A percentile compares a stretch with the other conserved stretches of the same genome.
These are phyloP conservation scores for Ceyx cyanopectus DNA, from an alignment of 2,113 vertebrate species.

Conservation along the genomic window DNA sequence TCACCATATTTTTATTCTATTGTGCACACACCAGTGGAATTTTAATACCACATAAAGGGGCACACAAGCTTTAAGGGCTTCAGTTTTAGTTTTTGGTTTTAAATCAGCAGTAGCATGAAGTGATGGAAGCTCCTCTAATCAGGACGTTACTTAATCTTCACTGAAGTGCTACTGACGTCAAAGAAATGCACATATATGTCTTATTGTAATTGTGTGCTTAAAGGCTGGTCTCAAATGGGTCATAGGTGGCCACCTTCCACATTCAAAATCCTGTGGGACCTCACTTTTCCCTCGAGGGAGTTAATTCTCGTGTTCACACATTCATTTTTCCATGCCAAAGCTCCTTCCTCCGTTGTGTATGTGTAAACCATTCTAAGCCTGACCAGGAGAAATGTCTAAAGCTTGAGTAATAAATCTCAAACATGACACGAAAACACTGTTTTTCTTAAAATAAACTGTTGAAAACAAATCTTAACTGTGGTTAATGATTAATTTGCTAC, in stretches of 20 bases:
- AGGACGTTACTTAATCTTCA: not conserved
- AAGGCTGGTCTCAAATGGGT: not conserved
- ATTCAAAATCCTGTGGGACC: not conserved
- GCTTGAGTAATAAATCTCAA: not conserved
- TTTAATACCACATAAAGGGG: not conserved
- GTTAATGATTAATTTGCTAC: constrained; percentile 53
- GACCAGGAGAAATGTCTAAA: not conserved
- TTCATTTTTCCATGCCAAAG: not conserved
- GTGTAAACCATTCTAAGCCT: not conserved
- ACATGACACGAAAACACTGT: not conserved
- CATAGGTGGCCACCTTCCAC: not conserved
- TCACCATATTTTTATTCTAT: not conserved
- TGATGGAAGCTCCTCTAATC: not conserved
- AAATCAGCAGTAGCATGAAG: not conserved
- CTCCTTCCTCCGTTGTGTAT: not conserved
- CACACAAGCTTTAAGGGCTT: not conserved
- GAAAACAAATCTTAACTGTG: not conserved
- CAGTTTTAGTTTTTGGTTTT: not conserved
- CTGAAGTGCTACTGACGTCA: not conserved
- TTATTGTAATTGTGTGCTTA: not conserved
- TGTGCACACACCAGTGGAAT: not conserved
- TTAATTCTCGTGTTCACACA: not conserved
- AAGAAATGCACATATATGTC: not conserved
- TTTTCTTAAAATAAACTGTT: constrained; percentile 15
- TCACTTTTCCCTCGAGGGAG: not conserved